Conservation (phyloP, 2,888 invertebrate genomes). For the Odontothrips loti region DNA sequence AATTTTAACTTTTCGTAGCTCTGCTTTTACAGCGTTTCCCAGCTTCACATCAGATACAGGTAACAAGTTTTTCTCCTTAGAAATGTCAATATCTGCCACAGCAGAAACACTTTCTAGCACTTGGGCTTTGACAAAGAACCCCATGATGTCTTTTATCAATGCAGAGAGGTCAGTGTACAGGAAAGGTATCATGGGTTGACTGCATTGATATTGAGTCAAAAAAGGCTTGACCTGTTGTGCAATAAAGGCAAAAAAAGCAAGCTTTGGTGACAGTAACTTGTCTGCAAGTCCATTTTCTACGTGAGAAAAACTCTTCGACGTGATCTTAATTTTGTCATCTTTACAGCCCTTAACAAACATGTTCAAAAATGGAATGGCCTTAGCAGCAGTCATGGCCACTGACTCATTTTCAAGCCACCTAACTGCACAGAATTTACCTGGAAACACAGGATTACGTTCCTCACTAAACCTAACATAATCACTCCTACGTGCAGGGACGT, state of each 20-base stretch:
- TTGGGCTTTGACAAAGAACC: neutral
- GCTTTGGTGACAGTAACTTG: neutral
- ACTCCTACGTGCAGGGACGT: slow-evolving; percentile 29
- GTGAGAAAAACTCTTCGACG: neutral
- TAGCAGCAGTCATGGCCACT: slow-evolving; percentile 13
- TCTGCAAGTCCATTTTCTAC: neutral
- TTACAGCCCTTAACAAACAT: slow-evolving; percentile 3
- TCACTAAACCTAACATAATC: slow-evolving; percentile 11
- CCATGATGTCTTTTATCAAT: neutral
- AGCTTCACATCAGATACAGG: neutral
- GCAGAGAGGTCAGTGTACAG: neutral
- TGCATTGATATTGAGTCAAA: neutral
- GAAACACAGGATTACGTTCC: neutral
- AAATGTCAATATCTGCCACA: neutral
- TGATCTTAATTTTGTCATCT: neutral
- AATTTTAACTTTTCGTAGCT: neutral
- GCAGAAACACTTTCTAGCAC: neutral
- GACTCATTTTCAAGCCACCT: slow-evolving; percentile 30
- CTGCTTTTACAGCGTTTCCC: neutral
- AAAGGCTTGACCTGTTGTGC: neutral
- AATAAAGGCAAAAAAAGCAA: neutral
- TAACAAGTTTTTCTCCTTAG: neutral
- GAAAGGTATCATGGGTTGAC: neutral
- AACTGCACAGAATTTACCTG: slow-evolving; percentile 28
- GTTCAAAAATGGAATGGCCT: neutral